phyloP scores from a whole-genome alignment of 2,888 invertebrate species.

The Leptinotarsa peninsularis region DNA sequence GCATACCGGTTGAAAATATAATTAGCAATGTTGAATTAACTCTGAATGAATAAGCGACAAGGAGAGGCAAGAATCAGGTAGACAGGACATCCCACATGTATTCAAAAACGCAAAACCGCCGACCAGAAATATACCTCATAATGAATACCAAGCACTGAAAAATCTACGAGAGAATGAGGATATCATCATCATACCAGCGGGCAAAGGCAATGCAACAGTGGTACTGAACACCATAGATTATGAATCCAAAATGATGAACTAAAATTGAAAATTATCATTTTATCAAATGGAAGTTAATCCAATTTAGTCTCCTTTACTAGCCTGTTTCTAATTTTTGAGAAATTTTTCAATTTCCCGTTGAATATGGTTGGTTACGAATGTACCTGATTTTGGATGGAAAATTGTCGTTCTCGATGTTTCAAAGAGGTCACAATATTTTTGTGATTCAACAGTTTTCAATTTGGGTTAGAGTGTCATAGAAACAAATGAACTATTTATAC shows the following conservation, averaged over 20 bases:
- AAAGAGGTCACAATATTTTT: too few species aligned
- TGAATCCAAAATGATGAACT: not conserved
- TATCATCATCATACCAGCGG: not conserved
- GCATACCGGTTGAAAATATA: not conserved
- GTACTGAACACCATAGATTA: not conserved
- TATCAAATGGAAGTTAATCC: too few species aligned
- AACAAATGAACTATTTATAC: too few species aligned
- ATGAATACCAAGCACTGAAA: not conserved
- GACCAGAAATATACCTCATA: not conserved
- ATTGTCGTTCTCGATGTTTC: too few species aligned
- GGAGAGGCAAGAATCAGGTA: not conserved
- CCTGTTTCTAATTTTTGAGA: too few species aligned
- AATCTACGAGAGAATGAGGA: not conserved
- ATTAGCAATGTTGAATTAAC: not conserved
- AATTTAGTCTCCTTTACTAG: too few species aligned
- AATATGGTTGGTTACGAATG: too few species aligned
- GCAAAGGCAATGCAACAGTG: not conserved
- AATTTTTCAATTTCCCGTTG: too few species aligned
- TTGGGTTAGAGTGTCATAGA: too few species aligned
- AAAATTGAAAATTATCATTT: too few species aligned
- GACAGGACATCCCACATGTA: not conserved
- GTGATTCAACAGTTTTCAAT: too few species aligned
- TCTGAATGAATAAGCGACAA: not conserved
- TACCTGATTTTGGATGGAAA: too few species aligned
- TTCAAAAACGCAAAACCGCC: not conserved